Conservation (phyloP, 2,113 vertebrate genomes). For the Myrmecobius fasciatus region DNA sequence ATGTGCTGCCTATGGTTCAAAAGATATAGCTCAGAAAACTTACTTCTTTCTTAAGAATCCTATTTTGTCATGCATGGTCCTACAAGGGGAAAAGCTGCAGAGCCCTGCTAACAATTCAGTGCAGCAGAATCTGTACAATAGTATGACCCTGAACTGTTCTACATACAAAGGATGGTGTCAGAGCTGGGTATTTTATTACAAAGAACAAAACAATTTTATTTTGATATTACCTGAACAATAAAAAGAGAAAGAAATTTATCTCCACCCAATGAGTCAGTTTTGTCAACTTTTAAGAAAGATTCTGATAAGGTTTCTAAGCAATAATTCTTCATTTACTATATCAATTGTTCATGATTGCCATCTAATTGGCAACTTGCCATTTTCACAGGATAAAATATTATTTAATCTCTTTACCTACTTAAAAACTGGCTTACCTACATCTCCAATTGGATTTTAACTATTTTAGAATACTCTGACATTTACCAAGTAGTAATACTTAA, state of each 20-base stretch:
- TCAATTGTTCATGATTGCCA: conserved; percentile 30
- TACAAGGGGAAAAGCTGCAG: not conserved
- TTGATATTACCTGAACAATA: not conserved
- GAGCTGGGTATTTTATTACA: not conserved
- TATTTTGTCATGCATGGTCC: conserved; percentile 57
- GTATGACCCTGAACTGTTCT: not conserved
- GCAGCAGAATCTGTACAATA: not conserved
- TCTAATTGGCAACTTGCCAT: conserved; percentile 31
- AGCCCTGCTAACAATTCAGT: not conserved
- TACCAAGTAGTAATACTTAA: not conserved
- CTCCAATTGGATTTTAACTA: not conserved
- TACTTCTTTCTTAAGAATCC: conserved; percentile 59
- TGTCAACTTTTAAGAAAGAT: not conserved
- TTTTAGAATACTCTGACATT: not conserved
- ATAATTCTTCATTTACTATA: conserved; percentile 24
- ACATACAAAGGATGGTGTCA: not conserved
- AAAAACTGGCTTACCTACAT: not conserved
- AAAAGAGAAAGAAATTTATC: not conserved
- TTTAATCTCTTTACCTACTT: not conserved
- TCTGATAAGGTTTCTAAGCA: not conserved
- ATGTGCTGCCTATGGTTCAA: not conserved
- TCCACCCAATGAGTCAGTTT: rapidly evolving
- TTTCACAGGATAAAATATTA: conserved; percentile 30
- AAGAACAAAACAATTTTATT: not conserved
- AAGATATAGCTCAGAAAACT: conserved; percentile 44